Percentiles rank a stretch among this genome's conserved stretches.
These are phyloP conservation scores for Thomomys bottae DNA, from an alignment of 2,113 vertebrate species.

Conservation along the genomic window DNA sequence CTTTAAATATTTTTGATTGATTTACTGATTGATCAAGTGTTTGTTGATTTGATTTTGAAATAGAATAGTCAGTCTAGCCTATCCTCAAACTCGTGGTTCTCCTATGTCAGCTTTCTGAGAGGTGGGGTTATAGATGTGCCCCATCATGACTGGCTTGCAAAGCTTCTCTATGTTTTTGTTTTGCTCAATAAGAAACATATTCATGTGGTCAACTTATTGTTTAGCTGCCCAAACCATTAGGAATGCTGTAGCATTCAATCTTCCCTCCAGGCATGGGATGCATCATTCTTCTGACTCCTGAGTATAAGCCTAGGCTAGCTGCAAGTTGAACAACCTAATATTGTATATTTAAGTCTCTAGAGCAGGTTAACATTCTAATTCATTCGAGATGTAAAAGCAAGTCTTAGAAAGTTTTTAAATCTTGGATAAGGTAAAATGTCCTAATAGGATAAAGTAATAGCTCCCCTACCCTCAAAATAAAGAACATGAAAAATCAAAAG, in stretches of 20 bases:
- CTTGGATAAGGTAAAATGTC: too few species aligned
- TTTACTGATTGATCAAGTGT: neutral
- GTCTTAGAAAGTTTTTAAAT: neutral
- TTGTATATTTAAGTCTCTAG: neutral
- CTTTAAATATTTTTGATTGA: neutral
- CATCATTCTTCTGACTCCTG: neutral
- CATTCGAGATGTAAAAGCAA: neutral
- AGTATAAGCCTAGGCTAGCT: neutral
- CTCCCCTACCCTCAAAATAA: neutral
- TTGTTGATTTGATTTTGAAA: neutral
- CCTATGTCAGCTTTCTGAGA: neutral
- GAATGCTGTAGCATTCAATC: neutral
- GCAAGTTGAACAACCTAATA: neutral
- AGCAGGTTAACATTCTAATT: neutral
- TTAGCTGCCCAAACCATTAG: neutral
- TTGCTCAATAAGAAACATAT: neutral
- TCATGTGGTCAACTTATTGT: neutral
- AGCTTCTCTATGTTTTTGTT: neutral
- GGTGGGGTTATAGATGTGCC: neutral
- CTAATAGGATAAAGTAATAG: too few species aligned
- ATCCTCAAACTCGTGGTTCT: neutral
- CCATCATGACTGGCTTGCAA: neutral
- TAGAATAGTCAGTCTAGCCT: neutral
- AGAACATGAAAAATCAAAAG: neutral
- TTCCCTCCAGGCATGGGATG: neutral